Evolutionary conservation across 2,888 invertebrate species (phyloP), one percentile per base, ranked within the genome.

Genomic region (Brachypterus glaber): DNA sequence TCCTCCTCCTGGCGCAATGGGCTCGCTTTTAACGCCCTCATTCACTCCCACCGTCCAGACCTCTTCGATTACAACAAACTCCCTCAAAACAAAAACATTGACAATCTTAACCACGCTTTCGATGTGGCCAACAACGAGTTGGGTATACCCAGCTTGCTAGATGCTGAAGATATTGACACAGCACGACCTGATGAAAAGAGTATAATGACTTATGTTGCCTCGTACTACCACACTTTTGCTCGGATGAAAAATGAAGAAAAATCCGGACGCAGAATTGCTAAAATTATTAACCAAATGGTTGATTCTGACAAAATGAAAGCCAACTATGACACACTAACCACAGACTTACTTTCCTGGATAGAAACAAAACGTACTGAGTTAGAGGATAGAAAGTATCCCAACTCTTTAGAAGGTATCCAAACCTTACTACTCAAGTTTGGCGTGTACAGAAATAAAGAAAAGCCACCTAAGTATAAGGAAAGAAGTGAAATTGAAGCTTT

Each of bases 181-280:
- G 80, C 74, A 36, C 76, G 90, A 30, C 96, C 96, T 0, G 97
- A 97, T 63, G 98, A 98, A 71, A 97, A 96, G 68, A 95, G 95
- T 18, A 91, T 98, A 61, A 89, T 98, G 73, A 98, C 97, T 14
- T 98, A 98, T 63, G 95, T 98, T 24, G 96, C 97, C 2, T 92
- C 93, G 11, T 97, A 96, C 69, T 98, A 98, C 68, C 97, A 98
- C 70, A 95, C 96, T 39, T 98, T 98, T 71, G 96, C 97, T 30
- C 77, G 95, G 52, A 95, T 97, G 92, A 97, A 96, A 74, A 93
- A 90, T 60, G 97, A 97, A 62, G 88, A 91, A 71, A 97, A 96
- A 64, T 95, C 95, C 52, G 96, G 96, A 18, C 80, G 91, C 55
- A 77, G 97, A 61, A 96, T 98, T 59, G 96, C 95, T 26, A 98